These are phyloP conservation scores for Psittacula cyanocephala DNA, from an alignment of 2,113 vertebrate genomes.

Conservation along the genomic window DNA sequence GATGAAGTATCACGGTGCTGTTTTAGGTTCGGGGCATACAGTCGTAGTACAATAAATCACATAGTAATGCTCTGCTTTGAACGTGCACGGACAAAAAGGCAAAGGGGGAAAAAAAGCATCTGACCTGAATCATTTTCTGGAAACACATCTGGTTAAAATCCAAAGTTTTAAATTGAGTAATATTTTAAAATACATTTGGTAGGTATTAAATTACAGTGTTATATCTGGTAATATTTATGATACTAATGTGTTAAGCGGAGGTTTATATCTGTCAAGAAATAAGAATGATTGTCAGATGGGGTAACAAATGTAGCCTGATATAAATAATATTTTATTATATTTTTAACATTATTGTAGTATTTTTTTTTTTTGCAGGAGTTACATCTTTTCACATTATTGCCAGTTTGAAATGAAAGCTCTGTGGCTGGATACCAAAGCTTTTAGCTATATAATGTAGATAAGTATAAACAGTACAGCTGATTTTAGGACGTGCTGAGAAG, in stretches of 20 bases:
- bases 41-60: slow-evolving; percentile 73
- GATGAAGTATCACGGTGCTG: slow-evolving; percentile 70
- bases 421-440: slow-evolving; percentile 30
- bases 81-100: neutral
- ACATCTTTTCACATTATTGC: slow-evolving; percentile 49
- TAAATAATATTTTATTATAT: slow-evolving; percentile 63
- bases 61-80: slow-evolving; percentile 51
- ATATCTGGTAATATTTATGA: slow-evolving; percentile 74
- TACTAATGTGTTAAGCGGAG: slow-evolving; percentile 73
- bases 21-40: slow-evolving; percentile 72
- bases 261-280: slow-evolving; percentile 67
- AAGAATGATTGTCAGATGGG: slow-evolving; percentile 65
- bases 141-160: slow-evolving; percentile 82
- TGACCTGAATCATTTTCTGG: slow-evolving; percentile 73
- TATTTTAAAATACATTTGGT: slow-evolving; percentile 78
- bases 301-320: slow-evolving; percentile 59
- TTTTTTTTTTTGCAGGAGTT: slow-evolving; percentile 13
- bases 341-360: slow-evolving; percentile 39
- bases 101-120: slow-evolving; percentile 67
- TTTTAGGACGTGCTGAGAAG: slow-evolving; percentile 23
- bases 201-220: slow-evolving; percentile 71
- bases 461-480: neutral
- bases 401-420: slow-evolving; percentile 50
- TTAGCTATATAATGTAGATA: neutral
- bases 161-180: slow-evolving; percentile 70